Evolutionary conservation across 2,797 vertebrate species (phyloP).

Genomic region (Parauchenoglanis punctatus): DNA sequence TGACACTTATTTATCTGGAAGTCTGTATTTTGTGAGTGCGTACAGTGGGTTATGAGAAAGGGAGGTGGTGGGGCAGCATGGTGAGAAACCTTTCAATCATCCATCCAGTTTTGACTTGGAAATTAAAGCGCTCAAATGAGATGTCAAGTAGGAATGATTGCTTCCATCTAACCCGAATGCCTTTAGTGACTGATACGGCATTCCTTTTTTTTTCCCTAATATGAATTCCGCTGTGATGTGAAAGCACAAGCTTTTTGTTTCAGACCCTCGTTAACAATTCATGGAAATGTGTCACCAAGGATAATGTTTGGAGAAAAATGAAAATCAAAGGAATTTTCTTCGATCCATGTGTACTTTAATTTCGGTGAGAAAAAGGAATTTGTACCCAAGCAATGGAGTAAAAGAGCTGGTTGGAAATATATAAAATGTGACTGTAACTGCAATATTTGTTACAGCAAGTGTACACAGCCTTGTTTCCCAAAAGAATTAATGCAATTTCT

Average conservation of each 20-base stretch:
- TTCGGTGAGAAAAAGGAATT: background rate
- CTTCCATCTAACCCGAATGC: constrained; percentile 51
- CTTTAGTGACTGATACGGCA: constrained; percentile 37
- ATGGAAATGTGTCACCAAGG: constrained; percentile 47
- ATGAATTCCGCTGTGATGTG: constrained; percentile 20
- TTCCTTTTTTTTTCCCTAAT: constrained; percentile 16
- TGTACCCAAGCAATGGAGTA: constrained; percentile 1
- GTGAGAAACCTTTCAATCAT: constrained; percentile 49
- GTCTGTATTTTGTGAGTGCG: constrained; percentile 20
- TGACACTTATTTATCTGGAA: constrained; percentile 49
- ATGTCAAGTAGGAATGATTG: constrained; percentile 58
- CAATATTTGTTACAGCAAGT: constrained; percentile 28
- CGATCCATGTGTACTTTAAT: constrained; percentile 16
- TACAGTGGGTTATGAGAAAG: constrained; percentile 24
- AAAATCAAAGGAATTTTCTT: constrained; percentile 47
- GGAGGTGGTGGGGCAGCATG: constrained; percentile 13
- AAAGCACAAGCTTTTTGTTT: constrained; percentile 22
- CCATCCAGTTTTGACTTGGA: constrained; percentile 43
- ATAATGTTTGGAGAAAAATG: constrained; percentile 40
- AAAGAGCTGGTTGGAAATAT: constrained; percentile 27
- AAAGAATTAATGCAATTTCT: constrained; percentile 47
- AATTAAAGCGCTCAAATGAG: constrained; percentile 56
- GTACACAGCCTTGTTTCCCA: constrained; percentile 33
- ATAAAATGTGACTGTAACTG: constrained; percentile 35
- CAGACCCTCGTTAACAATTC: constrained; percentile 46